Conservation (phyloP, 2,888 invertebrate genomes). For the Caenorhabditis macrosperma region DNA sequence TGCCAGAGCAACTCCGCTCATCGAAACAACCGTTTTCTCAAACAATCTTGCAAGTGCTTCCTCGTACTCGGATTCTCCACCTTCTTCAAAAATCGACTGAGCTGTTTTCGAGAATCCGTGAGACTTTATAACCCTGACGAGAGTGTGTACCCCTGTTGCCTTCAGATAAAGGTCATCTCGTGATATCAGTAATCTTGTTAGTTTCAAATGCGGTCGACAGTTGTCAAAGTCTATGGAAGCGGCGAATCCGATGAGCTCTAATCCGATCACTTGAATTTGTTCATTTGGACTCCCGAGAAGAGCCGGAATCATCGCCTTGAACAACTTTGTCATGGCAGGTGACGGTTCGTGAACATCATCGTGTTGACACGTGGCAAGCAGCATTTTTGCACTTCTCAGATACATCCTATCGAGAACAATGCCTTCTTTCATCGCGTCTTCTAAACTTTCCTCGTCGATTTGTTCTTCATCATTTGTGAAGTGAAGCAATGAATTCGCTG, state of each 20-base stretch:
- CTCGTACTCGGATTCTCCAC: not conserved
- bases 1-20: constrained; percentile 19
- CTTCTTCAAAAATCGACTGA: constrained; percentile 5
- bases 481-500: constrained; percentile 15
- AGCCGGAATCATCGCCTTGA: constrained; percentile 40
- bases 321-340: constrained; percentile 20
- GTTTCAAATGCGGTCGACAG: constrained; percentile 33
- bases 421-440: constrained; percentile 12
- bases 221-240: constrained; percentile 48
- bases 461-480: not conserved
- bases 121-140: constrained; percentile 25
- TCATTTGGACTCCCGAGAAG: constrained; percentile 31
- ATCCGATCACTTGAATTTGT: constrained; percentile 28
- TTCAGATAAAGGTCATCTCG: constrained; percentile 27
- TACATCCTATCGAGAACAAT: constrained; percentile 12
- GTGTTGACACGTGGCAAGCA: constrained; percentile 39
- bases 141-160: constrained; percentile 21
- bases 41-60: constrained; percentile 15
- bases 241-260: constrained; percentile 49
- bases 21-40: constrained; percentile 16
- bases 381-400: constrained; percentile 36
- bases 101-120: constrained; percentile 35
- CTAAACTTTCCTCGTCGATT: not conserved
- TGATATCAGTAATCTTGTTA: constrained; percentile 21
- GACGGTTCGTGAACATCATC: constrained; percentile 24